Evolutionary conservation across 2,888 invertebrate genomes (phyloP), one percentile per base, ranked within the genome.

Genomic region (Venusia cambrica): DNA sequence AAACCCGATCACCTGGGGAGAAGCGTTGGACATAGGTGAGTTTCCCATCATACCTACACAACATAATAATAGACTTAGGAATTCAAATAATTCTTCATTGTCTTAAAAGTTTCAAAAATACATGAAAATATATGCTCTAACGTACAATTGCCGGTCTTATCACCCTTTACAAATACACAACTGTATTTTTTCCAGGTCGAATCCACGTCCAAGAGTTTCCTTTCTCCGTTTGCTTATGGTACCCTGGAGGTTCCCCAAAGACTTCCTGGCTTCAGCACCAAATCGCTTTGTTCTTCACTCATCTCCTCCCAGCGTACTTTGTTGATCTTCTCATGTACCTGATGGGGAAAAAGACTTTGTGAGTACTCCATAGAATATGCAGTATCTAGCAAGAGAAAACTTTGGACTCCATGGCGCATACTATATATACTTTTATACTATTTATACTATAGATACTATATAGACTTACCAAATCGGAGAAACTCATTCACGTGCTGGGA

Each of bases 1-100:
- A 20, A 94, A 96, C 51, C 92, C 94, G 0, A 73, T 97, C 21
- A 93, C 93, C 0, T 99, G 98, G 98, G 94, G 93, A 1, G 89
- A 92, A 34, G 92, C 95, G 19, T 85, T 97, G 41, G 91, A 92
- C 34, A 88, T 90, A 37, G 93, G 93, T 60, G 87, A 83, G 72
- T 43, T 11, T n/a, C 9, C n/a, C 13, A 9, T 13, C 11, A 6
- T 24, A 9, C 7, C 14, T 22, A 3, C 7, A 2, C 7, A 11
- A 11, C 8, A 2, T 18, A 2, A 17, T 8, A 13, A n/a, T n/a
- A n/a, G n/a, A n/a, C n/a, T n/a, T n/a, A n/a, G n/a, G n/a, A n/a
- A n/a, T n/a, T n/a, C n/a, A n/a, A n/a, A n/a, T n/a, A n/a, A n/a
- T n/a, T n/a, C n/a, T n/a, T n/a, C n/a, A n/a, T n/a, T n/a, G n/a